Evolutionary conservation across 1,140 invertebrate genomes (phyloP), one percentile per base, ranked within the genome.

Genomic region (Melanaphis sacchari): DNA sequence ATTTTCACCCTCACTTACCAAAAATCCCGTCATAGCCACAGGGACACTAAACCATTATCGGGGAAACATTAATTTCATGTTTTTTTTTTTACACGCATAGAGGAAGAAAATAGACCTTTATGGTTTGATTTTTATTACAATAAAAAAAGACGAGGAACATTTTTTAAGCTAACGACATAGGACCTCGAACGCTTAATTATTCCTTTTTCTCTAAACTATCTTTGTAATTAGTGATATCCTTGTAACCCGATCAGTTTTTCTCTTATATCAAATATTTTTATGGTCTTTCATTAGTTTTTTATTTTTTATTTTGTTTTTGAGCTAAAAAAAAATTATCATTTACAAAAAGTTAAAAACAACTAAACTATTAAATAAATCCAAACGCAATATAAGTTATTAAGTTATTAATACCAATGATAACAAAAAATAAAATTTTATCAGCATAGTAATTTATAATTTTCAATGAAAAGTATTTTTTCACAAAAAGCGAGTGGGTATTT

Each of bases 1-100:
- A 93, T 93, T 93, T 93, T 93, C 24, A 82, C 91, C 91, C 91
- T 93, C 46, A n/a, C 41, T 92, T 26, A 82, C 81, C 36, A 49
- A 52, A 93, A 82, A 93, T 93, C 81, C 81, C 81, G 38, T 93
- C 76, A 82, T 84, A 82, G 36, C 91, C 91, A 52, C 82, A 84
- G 36, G 66, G 43, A 84, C 52, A 84, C 81, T 84, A 52, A 85
- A 84, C 81, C 76, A 93, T 84, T 93, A 93, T 84, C 81, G 24
- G 36, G 15, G 22, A 49, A 52, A 82, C 91, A 52, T 82, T 93
- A 92, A 84, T 93, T 84, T 46, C 31, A 24, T 4, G 21, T 66
- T 38, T 40, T 89, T 89, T 40, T 90, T 90, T 90, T 36, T 91
- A 91, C 81, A 93, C 43, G 8, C 41, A 26, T 36, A 31, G 15